Base-by-base conservation (phyloP, 2,797 vertebrate species). In the Mormyrops boulengeri region DNA sequence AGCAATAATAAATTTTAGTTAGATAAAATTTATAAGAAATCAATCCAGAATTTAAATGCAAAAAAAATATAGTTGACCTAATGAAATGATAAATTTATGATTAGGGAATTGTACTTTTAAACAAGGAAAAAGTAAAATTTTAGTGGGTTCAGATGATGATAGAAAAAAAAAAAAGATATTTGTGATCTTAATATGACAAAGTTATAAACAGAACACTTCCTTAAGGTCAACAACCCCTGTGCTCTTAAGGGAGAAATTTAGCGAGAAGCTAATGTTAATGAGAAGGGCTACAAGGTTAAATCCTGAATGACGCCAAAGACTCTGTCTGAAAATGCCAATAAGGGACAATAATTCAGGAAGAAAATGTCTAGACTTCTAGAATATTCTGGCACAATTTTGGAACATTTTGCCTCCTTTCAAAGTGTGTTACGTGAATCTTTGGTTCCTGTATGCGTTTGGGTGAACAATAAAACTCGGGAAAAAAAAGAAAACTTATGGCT, bases 281-380 rank as follows among this genome's bases (percentile, higher is more conserved):
- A 55, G 89, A 88, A 49, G 30, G 4, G 1, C 2, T 0, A 26
- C 57, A 55, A 89, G 50, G 91, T 91, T 92, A 90, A 19, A 47
- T 50, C 90, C 38, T 38, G 90, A 89, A 89, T 87, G 60, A 89
- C 73, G 89, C 90, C 77, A 69, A 88, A 30, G 88, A 57, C 87
- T 87, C 62, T 47, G 17, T 89, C 77, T 30, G 89, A 49, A 91
- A 92, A 92, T 91, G 91, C 91, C 91, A 91, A 92, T 90, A 50
- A 88, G 49, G 8, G 60, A 26, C 60, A 62, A 62, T 62, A 26
- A 62, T 22, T 62, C 60, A 14, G 34, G 14, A 50, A 77, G 11
- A 52, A 87, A 87, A 87, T 34, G 26, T 34, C 26, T 50, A 19
- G 22, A 30, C 14, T n/a, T 87, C 52, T 55, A 34, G 38, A 14